A percentile compares a stretch with the other conserved stretches of the same genome.
These are phyloP conservation scores for Drosophila pullipes DNA, from an alignment of 2,888 invertebrate species.

Conservation along the genomic window DNA sequence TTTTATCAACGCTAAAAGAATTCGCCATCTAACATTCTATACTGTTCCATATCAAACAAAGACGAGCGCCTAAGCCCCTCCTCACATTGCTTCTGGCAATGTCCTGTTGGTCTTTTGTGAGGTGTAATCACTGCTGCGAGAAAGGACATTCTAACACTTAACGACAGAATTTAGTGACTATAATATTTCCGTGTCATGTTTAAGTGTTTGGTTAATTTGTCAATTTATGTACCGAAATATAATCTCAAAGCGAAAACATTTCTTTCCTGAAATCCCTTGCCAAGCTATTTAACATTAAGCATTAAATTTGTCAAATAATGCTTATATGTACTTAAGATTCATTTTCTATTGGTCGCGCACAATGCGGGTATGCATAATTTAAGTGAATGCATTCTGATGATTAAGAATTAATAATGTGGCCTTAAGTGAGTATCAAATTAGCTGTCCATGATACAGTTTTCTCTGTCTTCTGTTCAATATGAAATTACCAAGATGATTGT, in stretches of 20 bases:
- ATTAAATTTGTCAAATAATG: neutral
- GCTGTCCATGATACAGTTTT: neutral
- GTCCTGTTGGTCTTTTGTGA: neutral
- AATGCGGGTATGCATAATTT: neutral
- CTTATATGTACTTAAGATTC: neutral
- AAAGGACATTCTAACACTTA: neutral
- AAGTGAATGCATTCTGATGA: neutral
- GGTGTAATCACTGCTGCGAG: neutral
- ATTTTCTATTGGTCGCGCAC: neutral
- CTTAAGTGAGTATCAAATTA: neutral
- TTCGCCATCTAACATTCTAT: neutral
- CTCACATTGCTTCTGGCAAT: neutral
- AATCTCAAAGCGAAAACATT: neutral
- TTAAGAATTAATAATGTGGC: neutral
- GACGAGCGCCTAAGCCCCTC: neutral
- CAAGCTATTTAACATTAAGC: neutral
- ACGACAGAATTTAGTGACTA: neutral
- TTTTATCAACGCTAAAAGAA: neutral
- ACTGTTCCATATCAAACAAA: neutral
- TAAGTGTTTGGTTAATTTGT: conserved; percentile 2
- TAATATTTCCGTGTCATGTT: neutral
- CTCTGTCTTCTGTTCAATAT: neutral
- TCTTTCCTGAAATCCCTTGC: neutral
- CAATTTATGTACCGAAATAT: neutral
- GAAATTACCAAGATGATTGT: conserved; percentile 12